phyloP scores from a whole-genome alignment of 2,113 vertebrate genomes.

The Morone chrysops region DNA sequence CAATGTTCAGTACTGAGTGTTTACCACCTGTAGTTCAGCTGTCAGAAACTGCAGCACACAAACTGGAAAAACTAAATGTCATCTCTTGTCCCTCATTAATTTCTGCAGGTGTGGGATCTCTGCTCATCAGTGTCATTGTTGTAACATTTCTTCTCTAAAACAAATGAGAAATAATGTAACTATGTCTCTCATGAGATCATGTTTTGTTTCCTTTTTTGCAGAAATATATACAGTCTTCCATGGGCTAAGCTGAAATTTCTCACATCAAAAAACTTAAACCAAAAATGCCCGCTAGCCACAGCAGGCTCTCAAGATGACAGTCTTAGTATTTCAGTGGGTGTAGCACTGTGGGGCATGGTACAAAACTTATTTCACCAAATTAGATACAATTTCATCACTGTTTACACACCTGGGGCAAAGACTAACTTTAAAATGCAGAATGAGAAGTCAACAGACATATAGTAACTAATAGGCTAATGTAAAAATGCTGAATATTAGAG shows the following conservation, averaged over 20 bases:
- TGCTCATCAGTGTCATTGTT: conserved; percentile 18
- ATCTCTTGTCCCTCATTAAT: conserved; percentile 2
- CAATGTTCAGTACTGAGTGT: neutral
- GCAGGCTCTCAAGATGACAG: conserved; percentile 27
- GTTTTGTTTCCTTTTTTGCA: neutral
- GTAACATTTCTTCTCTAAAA: conserved; percentile 19
- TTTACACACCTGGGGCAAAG: conserved; percentile 61
- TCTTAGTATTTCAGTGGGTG: conserved; percentile 41
- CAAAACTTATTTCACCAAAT: conserved; percentile 61
- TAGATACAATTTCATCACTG: conserved; percentile 72
- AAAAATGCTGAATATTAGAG: conserved; percentile 25
- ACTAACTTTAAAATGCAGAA: conserved; percentile 45
- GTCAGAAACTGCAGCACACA: neutral
- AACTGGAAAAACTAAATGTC: neutral
- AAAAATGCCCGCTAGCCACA: conserved; percentile 36
- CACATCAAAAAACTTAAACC: conserved; percentile 23
- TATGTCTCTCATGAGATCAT: neutral
- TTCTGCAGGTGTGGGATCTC: conserved; percentile 16
- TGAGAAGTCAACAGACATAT: conserved; percentile 43
- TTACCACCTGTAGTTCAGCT: conserved; percentile 4
- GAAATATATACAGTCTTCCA: neutral
- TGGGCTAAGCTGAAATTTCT: conserved; percentile 6
- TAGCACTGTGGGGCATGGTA: conserved; percentile 25
- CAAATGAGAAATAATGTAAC: neutral
- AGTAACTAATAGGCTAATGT: conserved; percentile 15